Percentiles rank a stretch among this genome's conserved stretches.
phyloP scores from a whole-genome alignment of 2,113 vertebrate species.

The Opisthocomus hoazin region DNA sequence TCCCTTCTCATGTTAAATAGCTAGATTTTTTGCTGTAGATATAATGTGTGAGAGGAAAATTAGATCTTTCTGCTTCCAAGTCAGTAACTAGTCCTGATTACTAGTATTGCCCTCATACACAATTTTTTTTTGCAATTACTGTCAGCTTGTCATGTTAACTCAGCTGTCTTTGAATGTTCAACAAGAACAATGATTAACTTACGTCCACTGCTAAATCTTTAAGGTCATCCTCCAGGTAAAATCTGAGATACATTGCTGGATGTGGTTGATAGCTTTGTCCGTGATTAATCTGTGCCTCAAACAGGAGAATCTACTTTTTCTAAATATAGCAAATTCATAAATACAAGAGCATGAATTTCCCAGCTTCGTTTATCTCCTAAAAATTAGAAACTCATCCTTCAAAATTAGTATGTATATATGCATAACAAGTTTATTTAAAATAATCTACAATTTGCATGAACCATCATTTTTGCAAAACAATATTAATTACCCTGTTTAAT shows the following conservation, averaged over 20 bases:
- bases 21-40: background rate
- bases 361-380: background rate
- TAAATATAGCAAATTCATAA: background rate
- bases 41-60: background rate
- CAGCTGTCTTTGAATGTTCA: background rate
- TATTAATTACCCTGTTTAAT: constrained; percentile 21
- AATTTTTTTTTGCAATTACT: background rate
- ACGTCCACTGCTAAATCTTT: background rate
- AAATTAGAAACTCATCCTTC: background rate
- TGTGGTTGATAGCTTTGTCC: background rate
- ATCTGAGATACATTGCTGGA: background rate
- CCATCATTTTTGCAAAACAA: constrained; percentile 34
- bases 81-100: background rate
- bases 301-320: background rate
- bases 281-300: background rate
- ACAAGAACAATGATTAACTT: background rate
- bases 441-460: constrained; percentile 38
- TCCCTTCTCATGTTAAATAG: background rate
- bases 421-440: background rate
- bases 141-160: background rate
- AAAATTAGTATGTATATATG: background rate
- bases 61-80: background rate
- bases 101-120: background rate
- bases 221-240: background rate
- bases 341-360: background rate